phyloP scores from a whole-genome alignment of 2,888 invertebrate species.

The Epinotia ramella region DNA sequence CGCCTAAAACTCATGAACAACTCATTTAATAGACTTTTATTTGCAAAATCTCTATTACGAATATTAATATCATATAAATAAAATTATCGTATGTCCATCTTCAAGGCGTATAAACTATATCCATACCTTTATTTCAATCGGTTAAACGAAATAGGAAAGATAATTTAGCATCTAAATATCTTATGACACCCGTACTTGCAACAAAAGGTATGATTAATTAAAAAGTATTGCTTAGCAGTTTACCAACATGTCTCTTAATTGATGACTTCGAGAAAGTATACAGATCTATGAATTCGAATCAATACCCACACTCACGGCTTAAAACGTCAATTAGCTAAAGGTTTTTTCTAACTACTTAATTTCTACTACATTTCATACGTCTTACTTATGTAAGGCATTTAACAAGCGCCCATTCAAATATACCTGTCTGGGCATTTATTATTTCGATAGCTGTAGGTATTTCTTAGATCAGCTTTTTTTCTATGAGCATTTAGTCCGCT shows the following conservation, averaged over 20 bases:
- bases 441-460: too few relatives aligned
- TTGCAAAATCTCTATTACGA: too few relatives aligned
- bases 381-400: neutral
- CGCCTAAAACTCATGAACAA: too few relatives aligned
- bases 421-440: too few relatives aligned
- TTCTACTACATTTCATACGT: neutral
- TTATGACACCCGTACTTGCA: neutral
- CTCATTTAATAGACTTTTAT: too few relatives aligned
- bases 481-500: too few relatives aligned
- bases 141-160: neutral
- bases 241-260: conserved; percentile 22
- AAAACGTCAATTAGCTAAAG: neutral
- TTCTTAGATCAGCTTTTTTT: too few relatives aligned
- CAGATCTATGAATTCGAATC: neutral
- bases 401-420: neutral
- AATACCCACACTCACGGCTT: neutral
- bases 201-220: conserved; percentile 9
- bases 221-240: conserved; percentile 39
- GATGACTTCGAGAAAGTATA: conserved; percentile 6
- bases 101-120: neutral
- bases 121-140: neutral
- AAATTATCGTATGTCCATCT: neutral
- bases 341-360: neutral
- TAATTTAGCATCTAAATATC: too few relatives aligned
- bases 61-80: too few relatives aligned